These are phyloP conservation scores for Solenodon paradoxus DNA, from an alignment of 2,113 vertebrate genomes.

Conservation along the genomic window DNA sequence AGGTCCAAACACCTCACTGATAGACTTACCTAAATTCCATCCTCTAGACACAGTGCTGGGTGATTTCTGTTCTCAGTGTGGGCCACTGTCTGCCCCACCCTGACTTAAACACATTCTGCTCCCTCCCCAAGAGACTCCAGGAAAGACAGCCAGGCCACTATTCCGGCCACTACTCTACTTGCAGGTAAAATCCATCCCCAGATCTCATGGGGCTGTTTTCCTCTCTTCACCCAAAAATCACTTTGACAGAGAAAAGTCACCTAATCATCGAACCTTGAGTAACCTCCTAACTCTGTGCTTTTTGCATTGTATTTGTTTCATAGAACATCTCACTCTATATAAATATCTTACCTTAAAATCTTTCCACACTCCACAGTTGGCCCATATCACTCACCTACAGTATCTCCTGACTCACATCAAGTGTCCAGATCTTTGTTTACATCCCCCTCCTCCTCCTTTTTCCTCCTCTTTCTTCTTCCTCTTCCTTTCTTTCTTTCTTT, in stretches of 20 bases:
- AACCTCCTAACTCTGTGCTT: not conserved
- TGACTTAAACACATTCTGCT: not conserved
- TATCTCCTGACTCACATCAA: not conserved
- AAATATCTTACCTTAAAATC: not conserved
- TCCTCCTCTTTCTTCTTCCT: not conserved
- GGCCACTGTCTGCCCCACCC: not conserved
- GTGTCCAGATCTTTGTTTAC: not conserved
- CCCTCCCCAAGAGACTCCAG: not conserved
- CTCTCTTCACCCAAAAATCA: not conserved
- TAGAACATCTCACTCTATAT: not conserved
- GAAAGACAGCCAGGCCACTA: not conserved
- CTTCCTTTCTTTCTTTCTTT: not conserved
- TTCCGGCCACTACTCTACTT: not conserved
- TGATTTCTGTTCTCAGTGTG: not conserved
- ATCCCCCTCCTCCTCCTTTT: not conserved
- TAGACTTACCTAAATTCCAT: not conserved
- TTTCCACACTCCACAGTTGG: not conserved
- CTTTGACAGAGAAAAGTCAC: not conserved
- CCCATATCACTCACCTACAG: not conserved
- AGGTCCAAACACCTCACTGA: not conserved
- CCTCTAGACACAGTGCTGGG: not conserved
- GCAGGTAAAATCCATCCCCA: not conserved
- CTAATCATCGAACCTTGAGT: not conserved
- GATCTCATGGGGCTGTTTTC: not conserved
- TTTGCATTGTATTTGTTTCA: not conserved